phyloP scores from a whole-genome alignment of 2,888 invertebrate genomes.

The Sminthurinus aureus region DNA sequence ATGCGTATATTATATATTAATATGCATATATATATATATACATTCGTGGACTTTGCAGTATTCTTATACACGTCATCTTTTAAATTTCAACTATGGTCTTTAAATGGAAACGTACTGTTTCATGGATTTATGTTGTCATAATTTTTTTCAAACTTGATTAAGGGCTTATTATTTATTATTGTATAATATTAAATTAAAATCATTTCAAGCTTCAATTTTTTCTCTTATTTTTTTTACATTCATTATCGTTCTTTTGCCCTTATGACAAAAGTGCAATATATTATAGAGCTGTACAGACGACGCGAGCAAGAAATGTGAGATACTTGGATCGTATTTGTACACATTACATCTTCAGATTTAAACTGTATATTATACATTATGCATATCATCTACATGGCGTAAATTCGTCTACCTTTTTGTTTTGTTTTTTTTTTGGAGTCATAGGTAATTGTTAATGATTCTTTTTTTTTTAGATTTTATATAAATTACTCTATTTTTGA shows the following conservation, averaged over 20 bases:
- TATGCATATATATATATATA: neutral
- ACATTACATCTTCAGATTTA: neutral
- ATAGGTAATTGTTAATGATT: neutral
- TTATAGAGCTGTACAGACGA: neutral
- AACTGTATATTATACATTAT: neutral
- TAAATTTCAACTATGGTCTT: neutral
- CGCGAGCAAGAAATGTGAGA: constrained; percentile 4
- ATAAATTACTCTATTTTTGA: too few relatives aligned
- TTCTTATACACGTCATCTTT: neutral
- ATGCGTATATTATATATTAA: neutral
- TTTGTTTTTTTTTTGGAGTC: neutral
- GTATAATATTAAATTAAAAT: constrained; percentile 39
- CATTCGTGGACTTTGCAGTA: neutral
- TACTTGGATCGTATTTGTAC: neutral
- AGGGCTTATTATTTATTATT: constrained; percentile 33
- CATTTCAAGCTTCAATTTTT: constrained; percentile 35
- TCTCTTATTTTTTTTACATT: constrained; percentile 3
- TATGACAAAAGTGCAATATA: neutral
- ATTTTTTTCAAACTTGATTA: constrained; percentile 33
- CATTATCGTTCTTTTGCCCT: neutral
- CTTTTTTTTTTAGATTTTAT: too few relatives aligned
- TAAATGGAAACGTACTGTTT: constrained; percentile 29
- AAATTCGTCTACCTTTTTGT: neutral
- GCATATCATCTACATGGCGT: neutral
- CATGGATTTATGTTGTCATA: constrained; percentile 33